Evolutionary conservation across 2,888 invertebrate species (phyloP).

Genomic region (Leptinotarsa rubiginosa): DNA sequence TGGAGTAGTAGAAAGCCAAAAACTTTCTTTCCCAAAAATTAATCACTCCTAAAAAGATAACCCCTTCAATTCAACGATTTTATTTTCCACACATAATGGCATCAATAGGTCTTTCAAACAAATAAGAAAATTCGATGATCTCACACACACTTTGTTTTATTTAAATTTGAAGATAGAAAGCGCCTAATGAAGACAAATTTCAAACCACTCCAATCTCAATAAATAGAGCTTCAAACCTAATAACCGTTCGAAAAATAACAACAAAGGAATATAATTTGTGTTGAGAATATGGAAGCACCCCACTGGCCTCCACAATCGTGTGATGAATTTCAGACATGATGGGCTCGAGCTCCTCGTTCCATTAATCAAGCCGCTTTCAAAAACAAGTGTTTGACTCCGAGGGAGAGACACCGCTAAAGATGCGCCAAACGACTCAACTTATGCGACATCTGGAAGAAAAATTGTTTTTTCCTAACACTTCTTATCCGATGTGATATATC

Average conservation of each 20-base stretch:
- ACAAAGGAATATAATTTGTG: not conserved
- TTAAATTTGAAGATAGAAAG: too few species aligned
- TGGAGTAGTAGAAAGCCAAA: too few species aligned
- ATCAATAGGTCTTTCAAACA: too few species aligned
- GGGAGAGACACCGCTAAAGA: slow-evolving; percentile 52
- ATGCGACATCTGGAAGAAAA: slow-evolving; percentile 51
- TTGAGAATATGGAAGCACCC: slow-evolving; percentile 13
- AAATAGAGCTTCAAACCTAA: not conserved
- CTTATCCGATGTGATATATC: slow-evolving; percentile 25
- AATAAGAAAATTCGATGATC: too few species aligned
- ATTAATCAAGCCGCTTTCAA: slow-evolving; percentile 55
- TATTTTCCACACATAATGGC: too few species aligned
- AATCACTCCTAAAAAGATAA: too few species aligned
- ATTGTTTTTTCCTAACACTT: slow-evolving; percentile 47
- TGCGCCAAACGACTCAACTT: slow-evolving; percentile 54
- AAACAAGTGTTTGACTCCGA: slow-evolving; percentile 56
- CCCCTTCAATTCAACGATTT: too few species aligned
- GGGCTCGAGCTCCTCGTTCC: slow-evolving; percentile 47
- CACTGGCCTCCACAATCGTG: slow-evolving; percentile 25
- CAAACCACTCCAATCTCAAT: not conserved
- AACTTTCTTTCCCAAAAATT: too few species aligned
- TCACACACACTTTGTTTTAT: too few species aligned
- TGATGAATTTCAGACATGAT: slow-evolving; percentile 54
- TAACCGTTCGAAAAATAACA: not conserved
- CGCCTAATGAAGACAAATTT: not conserved